phyloP scores from a whole-genome alignment of 2,797 vertebrate species.

The Siniperca obscura region DNA sequence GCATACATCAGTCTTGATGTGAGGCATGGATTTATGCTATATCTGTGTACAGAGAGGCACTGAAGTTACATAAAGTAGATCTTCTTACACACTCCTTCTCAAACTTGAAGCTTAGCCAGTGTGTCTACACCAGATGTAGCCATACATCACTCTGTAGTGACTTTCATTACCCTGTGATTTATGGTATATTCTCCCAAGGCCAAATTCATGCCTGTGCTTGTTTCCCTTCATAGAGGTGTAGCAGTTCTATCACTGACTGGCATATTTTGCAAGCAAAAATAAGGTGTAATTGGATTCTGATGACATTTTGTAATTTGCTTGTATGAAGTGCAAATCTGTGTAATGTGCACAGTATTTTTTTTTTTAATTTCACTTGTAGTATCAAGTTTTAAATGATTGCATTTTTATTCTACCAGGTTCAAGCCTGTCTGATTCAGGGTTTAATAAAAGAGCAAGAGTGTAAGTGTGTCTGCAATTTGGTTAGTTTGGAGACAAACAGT shows the following conservation, averaged over 20 bases:
- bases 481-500: slow-evolving; percentile 1
- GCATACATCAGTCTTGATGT: slow-evolving; percentile 4
- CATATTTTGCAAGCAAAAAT: background rate
- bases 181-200: slow-evolving; percentile 37
- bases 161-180: slow-evolving; percentile 49
- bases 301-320: background rate
- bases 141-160: slow-evolving; percentile 48
- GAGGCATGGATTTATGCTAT: background rate
- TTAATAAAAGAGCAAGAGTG: background rate
- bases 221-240: background rate
- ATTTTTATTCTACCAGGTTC: background rate
- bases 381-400: background rate
- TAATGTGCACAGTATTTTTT: background rate
- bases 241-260: background rate
- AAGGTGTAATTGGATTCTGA: background rate
- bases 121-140: slow-evolving; percentile 19
- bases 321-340: background rate
- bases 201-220: slow-evolving; percentile 43
- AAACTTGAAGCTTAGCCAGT: slow-evolving; percentile 17
- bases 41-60: slow-evolving; percentile 15
- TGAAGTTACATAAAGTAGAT: slow-evolving; percentile 33
- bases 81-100: slow-evolving; percentile 35
- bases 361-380: background rate
- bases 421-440: background rate
- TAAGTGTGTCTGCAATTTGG: background rate